A percentile compares a stretch with the other conserved stretches of the same genome.
Evolutionary conservation across 2,888 invertebrate genomes (phyloP).

Genomic region (Caenorhabditis angaria): DNA sequence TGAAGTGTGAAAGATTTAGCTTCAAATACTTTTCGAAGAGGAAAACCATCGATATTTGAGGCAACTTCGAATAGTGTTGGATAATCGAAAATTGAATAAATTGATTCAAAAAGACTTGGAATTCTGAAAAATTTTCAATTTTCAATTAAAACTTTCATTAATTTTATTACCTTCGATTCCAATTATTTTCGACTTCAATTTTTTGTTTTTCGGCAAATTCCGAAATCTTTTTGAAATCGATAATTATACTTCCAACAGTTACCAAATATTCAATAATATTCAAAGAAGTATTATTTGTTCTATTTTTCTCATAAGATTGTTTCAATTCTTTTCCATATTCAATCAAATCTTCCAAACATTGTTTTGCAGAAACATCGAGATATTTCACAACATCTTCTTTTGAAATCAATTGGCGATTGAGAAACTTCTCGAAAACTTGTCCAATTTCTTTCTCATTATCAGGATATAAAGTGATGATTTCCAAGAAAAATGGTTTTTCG

Average conservation of each 20-base stretch:
- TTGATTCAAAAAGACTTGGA: slow-evolving; percentile 20
- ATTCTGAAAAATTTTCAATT: slow-evolving; percentile 9
- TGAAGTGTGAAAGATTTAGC: background rate
- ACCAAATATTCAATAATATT: slow-evolving; percentile 28
- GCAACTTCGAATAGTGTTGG: slow-evolving; percentile 33
- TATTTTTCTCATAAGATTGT: background rate
- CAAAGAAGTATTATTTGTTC: slow-evolving; percentile 5
- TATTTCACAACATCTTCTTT: slow-evolving; percentile 29
- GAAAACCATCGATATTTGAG: slow-evolving; percentile 25
- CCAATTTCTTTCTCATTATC: background rate
- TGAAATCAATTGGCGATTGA: slow-evolving; percentile 11
- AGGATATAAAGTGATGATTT: background rate
- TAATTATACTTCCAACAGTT: slow-evolving; percentile 19
- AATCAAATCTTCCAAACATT: slow-evolving; percentile 2
- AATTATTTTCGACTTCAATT: slow-evolving; percentile 21
- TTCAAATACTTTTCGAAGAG: slow-evolving; percentile 15
- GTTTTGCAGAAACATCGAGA: slow-evolving; percentile 25
- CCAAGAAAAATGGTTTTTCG: background rate
- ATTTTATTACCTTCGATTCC: slow-evolving; percentile 10
- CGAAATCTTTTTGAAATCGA: slow-evolving; percentile 16
- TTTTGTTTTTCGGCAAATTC: slow-evolving; percentile 10
- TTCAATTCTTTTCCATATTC: slow-evolving; percentile 18
- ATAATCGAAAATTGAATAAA: slow-evolving; percentile 21
- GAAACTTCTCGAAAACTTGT: background rate
- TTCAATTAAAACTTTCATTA: background rate